A percentile compares a stretch with the other conserved stretches of the same genome.
phyloP scores from a whole-genome alignment of 2,113 vertebrate genomes.

The Psettodes erumei region DNA sequence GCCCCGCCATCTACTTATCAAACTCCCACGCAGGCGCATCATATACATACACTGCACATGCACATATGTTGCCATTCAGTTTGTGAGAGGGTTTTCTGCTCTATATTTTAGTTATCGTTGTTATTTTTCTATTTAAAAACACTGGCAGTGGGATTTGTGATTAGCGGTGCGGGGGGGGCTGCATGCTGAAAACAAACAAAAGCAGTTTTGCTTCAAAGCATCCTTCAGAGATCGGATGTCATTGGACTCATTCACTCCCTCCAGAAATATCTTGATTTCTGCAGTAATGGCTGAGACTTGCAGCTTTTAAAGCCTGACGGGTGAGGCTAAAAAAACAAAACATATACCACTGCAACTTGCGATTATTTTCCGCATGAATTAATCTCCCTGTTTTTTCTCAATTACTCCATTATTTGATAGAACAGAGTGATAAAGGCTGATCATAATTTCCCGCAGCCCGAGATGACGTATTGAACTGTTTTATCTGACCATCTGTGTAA shows the following conservation, averaged over 20 bases:
- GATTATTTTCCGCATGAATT: background rate
- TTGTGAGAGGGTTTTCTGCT: constrained; percentile 18
- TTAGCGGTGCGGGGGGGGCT: constrained; percentile 2
- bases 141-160: constrained; percentile 2
- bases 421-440: background rate
- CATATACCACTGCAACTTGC: background rate
- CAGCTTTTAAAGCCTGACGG: constrained; percentile 4
- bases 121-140: constrained; percentile 41
- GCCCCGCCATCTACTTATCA: constrained; percentile 58
- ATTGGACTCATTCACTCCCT: constrained; percentile 19
- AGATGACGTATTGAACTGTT: background rate
- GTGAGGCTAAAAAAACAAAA: background rate
- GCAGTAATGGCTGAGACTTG: background rate
- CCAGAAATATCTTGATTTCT: constrained; percentile 27
- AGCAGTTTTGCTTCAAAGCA: constrained; percentile 38
- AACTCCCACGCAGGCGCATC: constrained; percentile 59
- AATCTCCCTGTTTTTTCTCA: background rate
- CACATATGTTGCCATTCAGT: background rate
- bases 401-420: background rate
- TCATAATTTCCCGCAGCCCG: background rate
- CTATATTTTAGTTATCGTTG: constrained; percentile 30
- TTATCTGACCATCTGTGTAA: background rate
- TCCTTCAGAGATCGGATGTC: constrained; percentile 50
- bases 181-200: constrained; percentile 30
- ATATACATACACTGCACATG: constrained; percentile 11